These are phyloP conservation scores for Podilymbus podiceps DNA, from an alignment of 2,113 vertebrate species.

Conservation along the genomic window DNA sequence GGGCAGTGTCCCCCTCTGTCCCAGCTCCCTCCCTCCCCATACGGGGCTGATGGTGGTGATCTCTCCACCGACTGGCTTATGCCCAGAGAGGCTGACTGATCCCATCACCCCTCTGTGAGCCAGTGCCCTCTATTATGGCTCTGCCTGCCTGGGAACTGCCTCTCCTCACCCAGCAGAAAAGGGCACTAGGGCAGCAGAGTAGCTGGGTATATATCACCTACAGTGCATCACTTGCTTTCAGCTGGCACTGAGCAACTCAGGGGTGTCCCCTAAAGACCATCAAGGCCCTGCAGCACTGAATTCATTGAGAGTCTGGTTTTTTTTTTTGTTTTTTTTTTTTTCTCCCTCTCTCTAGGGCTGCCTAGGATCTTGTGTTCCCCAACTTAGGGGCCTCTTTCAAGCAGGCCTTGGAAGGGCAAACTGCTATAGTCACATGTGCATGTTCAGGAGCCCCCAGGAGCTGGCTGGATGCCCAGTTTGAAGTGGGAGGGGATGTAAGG, in stretches of 20 bases:
- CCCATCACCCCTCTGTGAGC: not conserved
- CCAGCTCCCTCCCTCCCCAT: not conserved
- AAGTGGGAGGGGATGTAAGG: not conserved
- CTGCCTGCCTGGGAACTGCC: not conserved
- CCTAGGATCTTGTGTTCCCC: not conserved
- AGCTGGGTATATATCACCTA: not conserved
- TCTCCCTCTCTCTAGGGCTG: not conserved
- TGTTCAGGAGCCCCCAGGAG: not conserved
- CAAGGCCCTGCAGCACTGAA: not conserved
- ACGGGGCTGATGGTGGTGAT: not conserved
- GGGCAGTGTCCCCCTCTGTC: no score
- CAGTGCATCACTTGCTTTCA: not conserved
- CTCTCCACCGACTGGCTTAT: not conserved
- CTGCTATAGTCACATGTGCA: fast-evolving
- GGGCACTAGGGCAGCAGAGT: not conserved
- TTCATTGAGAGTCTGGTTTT: not conserved
- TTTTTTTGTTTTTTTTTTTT: no score
- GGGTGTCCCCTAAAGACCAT: not conserved
- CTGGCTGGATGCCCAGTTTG: not conserved
- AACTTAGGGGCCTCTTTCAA: not conserved
- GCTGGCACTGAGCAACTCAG: not conserved
- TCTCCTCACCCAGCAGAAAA: not conserved
- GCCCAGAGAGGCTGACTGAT: not conserved
- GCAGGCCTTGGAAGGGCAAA: not conserved
- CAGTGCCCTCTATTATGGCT: not conserved